A percentile compares a stretch with the other conserved stretches of the same genome.
Conservation (phyloP, 2,797 vertebrate genomes). For the Chromobotia macracanthus region DNA sequence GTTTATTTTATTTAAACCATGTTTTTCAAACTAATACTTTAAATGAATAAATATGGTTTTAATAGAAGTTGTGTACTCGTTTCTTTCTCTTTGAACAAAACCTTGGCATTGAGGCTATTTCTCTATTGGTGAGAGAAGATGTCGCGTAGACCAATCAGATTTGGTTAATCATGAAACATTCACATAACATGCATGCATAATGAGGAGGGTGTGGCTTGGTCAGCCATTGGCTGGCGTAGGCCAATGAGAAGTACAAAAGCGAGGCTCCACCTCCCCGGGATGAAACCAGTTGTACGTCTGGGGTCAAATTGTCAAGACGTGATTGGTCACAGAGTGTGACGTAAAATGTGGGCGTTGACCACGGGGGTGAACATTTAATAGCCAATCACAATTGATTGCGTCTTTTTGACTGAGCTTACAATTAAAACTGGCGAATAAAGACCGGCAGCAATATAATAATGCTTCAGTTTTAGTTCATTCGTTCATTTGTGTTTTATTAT, state of each 20-base stretch:
- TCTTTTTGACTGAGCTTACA: not conserved
- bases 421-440: not conserved
- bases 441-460: not conserved
- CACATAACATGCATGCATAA: conserved; percentile 1
- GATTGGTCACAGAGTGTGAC: conserved; percentile 27
- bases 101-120: not conserved
- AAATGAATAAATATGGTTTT: conserved; percentile 47
- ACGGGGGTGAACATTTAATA: not conserved
- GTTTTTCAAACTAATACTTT: not conserved
- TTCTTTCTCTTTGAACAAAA: not conserved
- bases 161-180: not conserved
- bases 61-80: not conserved
- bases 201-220: conserved; percentile 30
- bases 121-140: conserved; percentile 17
- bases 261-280: conserved; percentile 41
- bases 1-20: not conserved
- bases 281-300: conserved; percentile 30
- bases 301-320: not conserved
- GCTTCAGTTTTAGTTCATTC: not conserved
- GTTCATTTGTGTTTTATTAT: not conserved
- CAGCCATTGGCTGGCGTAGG: conserved; percentile 51
- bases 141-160: conserved; percentile 39
- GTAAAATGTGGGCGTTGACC: not conserved
- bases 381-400: conserved; percentile 1
- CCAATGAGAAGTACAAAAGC: not conserved